phyloP scores from a whole-genome alignment of 2,113 vertebrate genomes.

The Thinocorus orbignyianus region DNA sequence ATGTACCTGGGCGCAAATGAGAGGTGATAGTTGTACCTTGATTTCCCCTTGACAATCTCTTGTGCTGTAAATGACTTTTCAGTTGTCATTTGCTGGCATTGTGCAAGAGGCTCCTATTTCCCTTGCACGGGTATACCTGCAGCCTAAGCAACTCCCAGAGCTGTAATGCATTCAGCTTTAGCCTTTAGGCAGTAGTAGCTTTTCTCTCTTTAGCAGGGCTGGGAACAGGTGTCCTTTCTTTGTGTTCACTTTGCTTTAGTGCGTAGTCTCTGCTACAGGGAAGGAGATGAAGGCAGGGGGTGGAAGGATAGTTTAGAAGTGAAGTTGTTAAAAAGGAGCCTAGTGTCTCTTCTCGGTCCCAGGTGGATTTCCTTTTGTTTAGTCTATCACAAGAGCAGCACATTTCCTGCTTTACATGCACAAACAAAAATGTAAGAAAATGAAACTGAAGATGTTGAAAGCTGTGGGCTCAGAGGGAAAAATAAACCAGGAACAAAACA shows the following conservation, averaged over 20 bases:
- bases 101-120: neutral
- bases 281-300: neutral
- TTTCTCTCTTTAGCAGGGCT: neutral
- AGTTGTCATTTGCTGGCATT: neutral
- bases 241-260: neutral
- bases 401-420: constrained; percentile 48
- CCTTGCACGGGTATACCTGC: neutral
- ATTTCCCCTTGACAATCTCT: neutral
- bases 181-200: constrained; percentile 2
- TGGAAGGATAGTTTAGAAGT: neutral
- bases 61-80: neutral
- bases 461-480: neutral
- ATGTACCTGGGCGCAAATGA: neutral
- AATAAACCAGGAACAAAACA: neutral
- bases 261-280: neutral
- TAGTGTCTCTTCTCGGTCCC: neutral
- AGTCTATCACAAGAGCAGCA: constrained; percentile 1
- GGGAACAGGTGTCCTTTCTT: constrained; percentile 29
- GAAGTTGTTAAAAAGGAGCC: neutral
- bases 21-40: neutral
- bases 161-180: neutral
- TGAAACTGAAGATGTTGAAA: neutral
- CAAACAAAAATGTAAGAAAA: constrained; percentile 30
- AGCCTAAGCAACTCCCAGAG: neutral
- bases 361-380: constrained; percentile 53